Evolutionary conservation across 2,888 invertebrate genomes (phyloP).

Genomic region (Epistrophe eligans): DNA sequence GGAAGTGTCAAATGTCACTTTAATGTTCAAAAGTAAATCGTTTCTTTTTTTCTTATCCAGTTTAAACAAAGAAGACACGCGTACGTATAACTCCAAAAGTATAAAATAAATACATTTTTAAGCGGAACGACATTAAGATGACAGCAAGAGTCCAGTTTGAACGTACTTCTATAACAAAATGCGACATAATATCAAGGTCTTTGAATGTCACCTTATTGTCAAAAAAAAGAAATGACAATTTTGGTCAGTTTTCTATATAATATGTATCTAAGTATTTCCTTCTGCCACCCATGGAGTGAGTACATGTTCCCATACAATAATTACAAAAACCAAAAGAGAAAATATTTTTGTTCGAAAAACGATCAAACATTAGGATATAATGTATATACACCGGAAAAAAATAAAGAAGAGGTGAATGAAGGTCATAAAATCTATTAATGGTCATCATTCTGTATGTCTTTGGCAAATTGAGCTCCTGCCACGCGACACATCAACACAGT

Average conservation of each 20-base stretch:
- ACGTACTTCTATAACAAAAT: constrained; percentile 43
- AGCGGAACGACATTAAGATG: constrained; percentile 63
- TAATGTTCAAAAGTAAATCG: background rate
- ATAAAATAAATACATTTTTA: constrained; percentile 24
- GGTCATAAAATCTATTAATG: constrained; percentile 49
- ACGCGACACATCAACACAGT: constrained; percentile 62
- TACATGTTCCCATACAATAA: background rate
- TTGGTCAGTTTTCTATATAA: constrained; percentile 48
- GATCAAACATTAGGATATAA: constrained; percentile 40
- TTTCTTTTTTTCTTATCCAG: constrained; percentile 13
- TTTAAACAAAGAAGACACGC: constrained; percentile 51
- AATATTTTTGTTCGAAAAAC: constrained; percentile 62
- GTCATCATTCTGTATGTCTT: constrained; percentile 34
- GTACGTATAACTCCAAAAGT: constrained; percentile 1
- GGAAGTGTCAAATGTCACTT: constrained; percentile 54
- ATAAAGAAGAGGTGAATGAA: constrained; percentile 43
- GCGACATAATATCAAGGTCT: constrained; percentile 58
- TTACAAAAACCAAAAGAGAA: constrained; percentile 34
- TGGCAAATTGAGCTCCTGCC: constrained; percentile 58
- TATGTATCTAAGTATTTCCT: too few species aligned
- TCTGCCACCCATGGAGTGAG: constrained; percentile 63
- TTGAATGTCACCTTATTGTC: constrained; percentile 33
- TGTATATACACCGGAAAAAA: constrained; percentile 8
- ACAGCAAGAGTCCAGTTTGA: constrained; percentile 59
- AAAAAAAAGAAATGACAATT: constrained; percentile 23